These are phyloP conservation scores for Phlogophora meticulosa DNA, from an alignment of 2,888 invertebrate species.

Conservation along the genomic window DNA sequence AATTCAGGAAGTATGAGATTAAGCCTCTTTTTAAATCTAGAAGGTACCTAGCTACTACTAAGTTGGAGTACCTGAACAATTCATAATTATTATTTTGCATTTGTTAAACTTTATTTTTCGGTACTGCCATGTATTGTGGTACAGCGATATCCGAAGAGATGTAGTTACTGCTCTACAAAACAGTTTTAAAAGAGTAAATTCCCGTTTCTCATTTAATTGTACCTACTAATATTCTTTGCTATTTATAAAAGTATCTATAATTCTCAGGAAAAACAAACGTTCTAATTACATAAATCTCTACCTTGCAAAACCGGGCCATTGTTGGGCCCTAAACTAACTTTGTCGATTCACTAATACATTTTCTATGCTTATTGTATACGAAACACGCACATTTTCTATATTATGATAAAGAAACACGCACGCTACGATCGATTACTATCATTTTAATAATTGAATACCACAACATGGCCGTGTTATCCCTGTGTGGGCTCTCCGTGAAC, in stretches of 20 bases:
- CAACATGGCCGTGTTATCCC: conserved; percentile 43
- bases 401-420: conserved; percentile 47
- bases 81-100: too few relatives aligned
- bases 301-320: conserved; percentile 21
- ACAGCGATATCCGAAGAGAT: too few relatives aligned
- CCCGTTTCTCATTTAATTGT: neutral
- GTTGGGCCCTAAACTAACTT: conserved; percentile 13
- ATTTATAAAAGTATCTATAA: conserved; percentile 3
- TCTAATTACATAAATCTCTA: conserved; percentile 5
- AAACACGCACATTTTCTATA: conserved; percentile 40
- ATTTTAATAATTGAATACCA: conserved; percentile 57
- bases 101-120: too few relatives aligned
- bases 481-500: conserved; percentile 37
- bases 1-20: neutral
- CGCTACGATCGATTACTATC: conserved; percentile 53
- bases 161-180: too few relatives aligned
- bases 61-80: too few relatives aligned
- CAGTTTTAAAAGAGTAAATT: neutral
- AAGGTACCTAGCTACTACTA: too few relatives aligned
- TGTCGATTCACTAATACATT: conserved; percentile 25
- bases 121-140: too few relatives aligned
- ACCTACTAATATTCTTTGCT: neutral
- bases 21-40: neutral
- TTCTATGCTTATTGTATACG: conserved; percentile 23
- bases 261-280: conserved; percentile 6